Base-by-base conservation (phyloP, 2,888 invertebrate species). In the Thalpophila matura region DNA sequence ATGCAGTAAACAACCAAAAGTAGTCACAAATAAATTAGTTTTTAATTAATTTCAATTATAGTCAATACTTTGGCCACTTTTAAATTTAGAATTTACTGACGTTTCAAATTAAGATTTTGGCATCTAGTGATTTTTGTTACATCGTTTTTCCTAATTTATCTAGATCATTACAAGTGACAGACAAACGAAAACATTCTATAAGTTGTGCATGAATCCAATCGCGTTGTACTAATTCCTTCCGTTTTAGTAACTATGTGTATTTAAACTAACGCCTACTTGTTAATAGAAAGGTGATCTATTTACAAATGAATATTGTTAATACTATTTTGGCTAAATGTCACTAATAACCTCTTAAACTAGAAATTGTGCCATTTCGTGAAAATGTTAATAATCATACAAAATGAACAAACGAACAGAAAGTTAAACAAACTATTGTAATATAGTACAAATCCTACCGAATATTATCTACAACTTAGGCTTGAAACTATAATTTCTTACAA, bases 301-400 rank as follows among this genome's bases (percentile, higher is more conserved):
- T 95, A 94, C 94, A 95, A 79, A 90, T 90, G 89, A 85, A 77
- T 86, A 14, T 35, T 89, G 35, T 87, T 82, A 90, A 87, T 79
- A 85, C 93, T 94, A 94, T 93, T 95, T 95, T 95, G 94, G 94
- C 94, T 95, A 95, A 93, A 93, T 87, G 90, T 93, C 88, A 86
- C 93, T 94, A 92, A 85, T 92, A 92, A 93, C 85, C 86, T 83
- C 91, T 92, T 93, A 94, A 42, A 73, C 86, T 92, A 91, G 76
- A 88, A 89, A 89, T 94, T 93, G 94, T 95, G 94, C 94, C 93
- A 84, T 93, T 85, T 87, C 80, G 89, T 92, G 90, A 86, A 82
- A 84, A 63, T 71, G 76, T 72, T 83, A 72, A 77, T 76, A 82
- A 80, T 80, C 56, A 79, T 83, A 79, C 61, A 79, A 46, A 83